A percentile compares a stretch with the other conserved stretches of the same genome.
Evolutionary conservation across 2,113 vertebrate genomes (phyloP).

Genomic region (Acrocephalus arundinaceus): DNA sequence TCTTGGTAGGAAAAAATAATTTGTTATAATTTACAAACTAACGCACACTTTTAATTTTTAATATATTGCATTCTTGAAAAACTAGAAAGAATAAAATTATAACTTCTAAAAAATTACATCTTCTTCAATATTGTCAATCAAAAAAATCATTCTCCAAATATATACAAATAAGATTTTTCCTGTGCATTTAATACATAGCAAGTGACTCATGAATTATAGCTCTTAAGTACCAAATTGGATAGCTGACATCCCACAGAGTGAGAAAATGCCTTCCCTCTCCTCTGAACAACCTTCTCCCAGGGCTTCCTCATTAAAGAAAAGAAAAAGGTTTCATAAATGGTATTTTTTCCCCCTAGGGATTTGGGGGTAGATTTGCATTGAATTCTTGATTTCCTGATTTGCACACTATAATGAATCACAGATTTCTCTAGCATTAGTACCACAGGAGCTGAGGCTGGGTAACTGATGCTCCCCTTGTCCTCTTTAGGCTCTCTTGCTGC

Average conservation of each 20-base stretch:
- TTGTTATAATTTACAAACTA: background rate
- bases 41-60: background rate
- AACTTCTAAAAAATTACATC: background rate
- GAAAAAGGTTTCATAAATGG: background rate
- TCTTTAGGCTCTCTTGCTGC: background rate
- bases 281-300: background rate
- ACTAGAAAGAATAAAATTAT: background rate
- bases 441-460: background rate
- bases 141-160: background rate
- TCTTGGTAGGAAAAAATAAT: background rate
- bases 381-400: background rate
- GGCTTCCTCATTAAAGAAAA: background rate
- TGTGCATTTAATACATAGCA: background rate
- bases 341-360: rapidly evolving
- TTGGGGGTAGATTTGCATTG: background rate
- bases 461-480: background rate
- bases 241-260: background rate
- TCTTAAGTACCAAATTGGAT: background rate
- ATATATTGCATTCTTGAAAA: background rate
- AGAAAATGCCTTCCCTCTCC: background rate
- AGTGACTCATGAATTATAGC: background rate
- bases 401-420: background rate
- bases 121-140: background rate
- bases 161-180: background rate
- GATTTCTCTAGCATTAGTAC: background rate